Conservation (phyloP, 2,888 invertebrate genomes). For the Sepiola atlantica region DNA sequence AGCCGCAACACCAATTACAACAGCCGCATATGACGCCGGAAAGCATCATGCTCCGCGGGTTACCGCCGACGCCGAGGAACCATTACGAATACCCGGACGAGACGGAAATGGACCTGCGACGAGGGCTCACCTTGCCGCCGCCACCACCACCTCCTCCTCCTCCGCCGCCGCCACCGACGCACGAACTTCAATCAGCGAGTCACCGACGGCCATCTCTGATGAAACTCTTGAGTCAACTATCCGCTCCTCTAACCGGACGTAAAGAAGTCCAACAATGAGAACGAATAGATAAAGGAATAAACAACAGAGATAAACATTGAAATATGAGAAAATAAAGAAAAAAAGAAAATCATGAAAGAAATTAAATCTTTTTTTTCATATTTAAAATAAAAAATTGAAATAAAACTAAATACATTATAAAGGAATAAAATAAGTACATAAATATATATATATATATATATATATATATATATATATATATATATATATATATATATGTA, state of each 20-base stretch:
- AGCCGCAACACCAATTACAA: background rate
- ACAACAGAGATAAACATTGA: background rate
- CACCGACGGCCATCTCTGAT: constrained; percentile 42
- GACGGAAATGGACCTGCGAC: background rate
- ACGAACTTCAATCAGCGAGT: background rate
- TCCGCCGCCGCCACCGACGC: background rate
- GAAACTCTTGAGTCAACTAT: constrained; percentile 34
- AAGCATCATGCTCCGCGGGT: constrained; percentile 33
- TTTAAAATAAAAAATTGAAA: background rate
- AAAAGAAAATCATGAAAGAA: background rate
- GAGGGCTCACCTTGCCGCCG: constrained; percentile 34
- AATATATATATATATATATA: background rate
- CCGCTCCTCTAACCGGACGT: background rate
- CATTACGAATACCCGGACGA: constrained; percentile 40
- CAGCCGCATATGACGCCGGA: constrained; percentile 21
- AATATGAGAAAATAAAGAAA: background rate
- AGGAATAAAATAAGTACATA: background rate
- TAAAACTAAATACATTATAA: background rate
- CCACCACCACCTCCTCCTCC: constrained; percentile 34
- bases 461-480: background rate
- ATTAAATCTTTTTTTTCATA: background rate
- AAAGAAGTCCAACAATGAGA: background rate
- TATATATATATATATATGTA: background rate
- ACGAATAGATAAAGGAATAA: background rate
- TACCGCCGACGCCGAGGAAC: constrained; percentile 36